Evolutionary conservation across 2,888 invertebrate genomes (phyloP).

Genomic region (Metallyticus violacea): DNA sequence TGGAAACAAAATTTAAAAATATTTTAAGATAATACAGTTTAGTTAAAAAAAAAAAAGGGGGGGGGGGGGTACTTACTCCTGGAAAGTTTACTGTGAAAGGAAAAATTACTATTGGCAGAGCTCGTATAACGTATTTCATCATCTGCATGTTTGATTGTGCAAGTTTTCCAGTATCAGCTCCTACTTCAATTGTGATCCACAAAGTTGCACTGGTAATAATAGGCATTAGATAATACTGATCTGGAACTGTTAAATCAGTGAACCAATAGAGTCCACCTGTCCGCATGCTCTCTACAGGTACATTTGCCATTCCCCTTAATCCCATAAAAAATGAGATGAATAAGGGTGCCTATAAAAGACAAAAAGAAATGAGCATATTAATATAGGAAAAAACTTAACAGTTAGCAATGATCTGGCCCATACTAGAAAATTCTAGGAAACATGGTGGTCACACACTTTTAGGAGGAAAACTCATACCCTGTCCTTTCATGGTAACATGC

Average conservation of each 20-base stretch:
- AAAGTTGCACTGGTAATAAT: slow-evolving; percentile 80
- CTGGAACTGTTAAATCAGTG: slow-evolving; percentile 82
- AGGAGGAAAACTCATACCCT: too few species aligned
- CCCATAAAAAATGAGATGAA: slow-evolving; percentile 92
- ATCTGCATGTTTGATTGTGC: slow-evolving; percentile 63
- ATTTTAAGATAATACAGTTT: not conserved
- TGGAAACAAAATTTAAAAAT: not conserved
- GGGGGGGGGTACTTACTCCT: slow-evolving; percentile 52
- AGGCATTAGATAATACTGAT: slow-evolving; percentile 86
- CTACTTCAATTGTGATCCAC: slow-evolving; percentile 76
- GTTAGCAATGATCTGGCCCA: too few species aligned
- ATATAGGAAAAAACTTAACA: too few species aligned
- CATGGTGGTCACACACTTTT: too few species aligned
- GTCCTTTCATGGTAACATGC: too few species aligned
- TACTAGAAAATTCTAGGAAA: too few species aligned
- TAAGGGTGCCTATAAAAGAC: slow-evolving; percentile 64
- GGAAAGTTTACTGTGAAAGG: slow-evolving; percentile 87
- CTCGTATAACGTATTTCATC: slow-evolving; percentile 72
- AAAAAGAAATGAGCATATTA: too few species aligned
- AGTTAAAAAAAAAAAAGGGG: not conserved
- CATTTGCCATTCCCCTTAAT: slow-evolving; percentile 81
- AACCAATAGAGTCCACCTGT: slow-evolving; percentile 93
- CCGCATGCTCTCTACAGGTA: slow-evolving; percentile 87
- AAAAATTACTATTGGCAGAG: slow-evolving; percentile 73
- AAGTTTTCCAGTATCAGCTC: slow-evolving; percentile 71